Evolutionary conservation across 2,113 vertebrate species (phyloP).

Genomic region (Muntiacus reevesi): DNA sequence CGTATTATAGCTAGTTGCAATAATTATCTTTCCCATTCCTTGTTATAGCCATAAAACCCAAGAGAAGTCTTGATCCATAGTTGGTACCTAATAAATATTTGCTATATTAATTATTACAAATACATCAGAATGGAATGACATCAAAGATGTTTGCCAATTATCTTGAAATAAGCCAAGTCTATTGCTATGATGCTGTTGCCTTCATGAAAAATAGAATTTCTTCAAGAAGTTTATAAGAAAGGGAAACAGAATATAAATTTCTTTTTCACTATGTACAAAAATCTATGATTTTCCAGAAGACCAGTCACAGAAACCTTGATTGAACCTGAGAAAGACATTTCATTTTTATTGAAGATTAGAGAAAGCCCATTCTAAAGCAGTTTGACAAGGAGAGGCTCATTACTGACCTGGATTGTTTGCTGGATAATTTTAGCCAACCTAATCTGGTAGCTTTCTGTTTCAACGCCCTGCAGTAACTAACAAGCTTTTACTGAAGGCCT

Average conservation of each 20-base stretch:
- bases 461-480: not conserved
- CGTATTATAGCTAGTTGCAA: not conserved
- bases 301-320: not conserved
- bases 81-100: not conserved
- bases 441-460: not conserved
- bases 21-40: not conserved
- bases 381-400: not conserved
- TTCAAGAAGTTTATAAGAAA: conserved; percentile 1
- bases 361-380: not conserved
- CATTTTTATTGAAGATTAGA: not conserved
- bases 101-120: not conserved
- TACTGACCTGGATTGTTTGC: not conserved
- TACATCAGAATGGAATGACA: not conserved
- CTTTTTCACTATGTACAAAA: not conserved
- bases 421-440: not conserved
- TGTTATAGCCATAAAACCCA: not conserved
- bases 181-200: not conserved
- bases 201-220: not conserved
- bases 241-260: not conserved
- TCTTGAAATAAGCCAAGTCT: conserved; percentile 8
- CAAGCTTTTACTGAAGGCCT: not conserved
- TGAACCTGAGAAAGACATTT: not conserved
- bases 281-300: not conserved
- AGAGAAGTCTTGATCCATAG: not conserved
- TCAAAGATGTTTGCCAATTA: not conserved